These are phyloP conservation scores for Adelges cooleyi DNA, from an alignment of 1,140 invertebrate genomes.

Conservation along the genomic window DNA sequence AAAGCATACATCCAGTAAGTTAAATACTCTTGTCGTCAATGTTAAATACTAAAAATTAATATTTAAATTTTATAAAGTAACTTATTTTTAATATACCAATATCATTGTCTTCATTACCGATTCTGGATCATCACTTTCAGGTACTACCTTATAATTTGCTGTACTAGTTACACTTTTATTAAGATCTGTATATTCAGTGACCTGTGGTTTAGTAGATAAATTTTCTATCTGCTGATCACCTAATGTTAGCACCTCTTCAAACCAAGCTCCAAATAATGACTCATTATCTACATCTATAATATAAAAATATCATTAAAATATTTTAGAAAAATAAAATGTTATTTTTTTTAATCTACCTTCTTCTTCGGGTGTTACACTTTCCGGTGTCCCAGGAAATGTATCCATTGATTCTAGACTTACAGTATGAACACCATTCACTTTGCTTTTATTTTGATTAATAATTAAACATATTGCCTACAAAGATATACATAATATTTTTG, in stretches of 20 bases:
- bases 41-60: slow-evolving; percentile 55
- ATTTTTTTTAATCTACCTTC: slow-evolving; percentile 42
- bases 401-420: slow-evolving; percentile 49
- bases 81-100: not conserved
- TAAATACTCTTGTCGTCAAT: slow-evolving; percentile 65
- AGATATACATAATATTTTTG: no score
- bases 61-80: no score
- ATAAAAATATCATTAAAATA: not conserved
- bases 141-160: slow-evolving; percentile 40
- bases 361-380: slow-evolving; percentile 76
- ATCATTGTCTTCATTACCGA: slow-evolving; percentile 45
- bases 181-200: slow-evolving; percentile 30
- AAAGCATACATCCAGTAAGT: slow-evolving; percentile 57
- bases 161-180: slow-evolving; percentile 25
- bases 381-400: slow-evolving; percentile 71
- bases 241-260: slow-evolving; percentile 71
- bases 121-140: slow-evolving; percentile 81
- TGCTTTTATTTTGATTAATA: slow-evolving; percentile 10
- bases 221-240: slow-evolving; percentile 24
- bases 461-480: not conserved
- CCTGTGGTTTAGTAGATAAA: slow-evolving; percentile 32
- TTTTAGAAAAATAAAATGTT: not conserved
- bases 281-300: slow-evolving; percentile 71
- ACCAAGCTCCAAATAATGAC: slow-evolving; percentile 81
- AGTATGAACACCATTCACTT: not conserved